A percentile compares a stretch with the other conserved stretches of the same genome.
Conservation (phyloP, 2,113 vertebrate genomes). For the Sialia sialis region DNA sequence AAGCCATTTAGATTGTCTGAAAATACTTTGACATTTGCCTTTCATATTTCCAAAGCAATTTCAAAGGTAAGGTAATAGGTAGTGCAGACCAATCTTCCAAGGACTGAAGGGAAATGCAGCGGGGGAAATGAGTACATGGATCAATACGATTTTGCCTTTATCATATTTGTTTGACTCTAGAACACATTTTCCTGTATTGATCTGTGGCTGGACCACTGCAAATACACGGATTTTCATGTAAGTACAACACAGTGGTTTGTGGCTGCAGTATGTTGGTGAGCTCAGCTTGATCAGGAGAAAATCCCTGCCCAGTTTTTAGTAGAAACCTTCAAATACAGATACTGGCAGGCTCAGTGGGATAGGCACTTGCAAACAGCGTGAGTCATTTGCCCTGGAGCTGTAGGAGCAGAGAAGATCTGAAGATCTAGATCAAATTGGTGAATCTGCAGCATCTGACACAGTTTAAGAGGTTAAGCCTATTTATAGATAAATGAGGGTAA, state of each 20-base stretch:
- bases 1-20: neutral
- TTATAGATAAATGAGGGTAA: slow-evolving; percentile 46
- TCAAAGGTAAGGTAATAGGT: neutral
- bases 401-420: slow-evolving; percentile 8
- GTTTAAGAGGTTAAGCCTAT: slow-evolving; percentile 58
- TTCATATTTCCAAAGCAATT: neutral
- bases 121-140: neutral
- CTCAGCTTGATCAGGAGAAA: neutral
- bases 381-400: slow-evolving; percentile 23
- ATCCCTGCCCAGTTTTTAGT: neutral
- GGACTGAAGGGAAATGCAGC: neutral
- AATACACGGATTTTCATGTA: neutral
- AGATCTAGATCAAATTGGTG: slow-evolving; percentile 24
- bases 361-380: neutral
- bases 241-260: neutral
- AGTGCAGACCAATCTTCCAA: neutral
- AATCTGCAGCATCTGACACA: slow-evolving; percentile 48
- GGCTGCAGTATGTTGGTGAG: neutral
- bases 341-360: neutral
- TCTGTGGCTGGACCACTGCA: neutral
- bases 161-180: neutral
- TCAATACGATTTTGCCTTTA: neutral
- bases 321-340: neutral
- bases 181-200: neutral
- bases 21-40: neutral